These are phyloP conservation scores for western clawed frog (Xenopus tropicalis) DNA, from an alignment of 2,113 vertebrate species.

Conservation along the genomic window DNA sequence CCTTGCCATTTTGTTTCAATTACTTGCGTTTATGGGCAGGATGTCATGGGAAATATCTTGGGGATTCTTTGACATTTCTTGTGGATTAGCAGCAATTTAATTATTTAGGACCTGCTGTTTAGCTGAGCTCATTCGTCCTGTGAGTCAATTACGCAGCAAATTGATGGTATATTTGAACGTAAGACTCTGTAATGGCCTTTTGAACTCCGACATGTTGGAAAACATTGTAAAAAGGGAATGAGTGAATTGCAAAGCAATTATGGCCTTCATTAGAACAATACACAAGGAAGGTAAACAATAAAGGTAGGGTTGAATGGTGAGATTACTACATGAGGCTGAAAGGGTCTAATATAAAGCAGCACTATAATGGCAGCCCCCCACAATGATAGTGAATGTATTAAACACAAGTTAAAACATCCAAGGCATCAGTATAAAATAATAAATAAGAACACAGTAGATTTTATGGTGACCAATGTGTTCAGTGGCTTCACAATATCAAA, in stretches of 20 bases:
- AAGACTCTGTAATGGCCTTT: conserved; percentile 4
- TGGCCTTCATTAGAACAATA: not conserved
- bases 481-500: too few species aligned
- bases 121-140: conserved; percentile 26
- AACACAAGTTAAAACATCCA: too few species aligned
- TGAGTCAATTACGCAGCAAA: conserved; percentile 35
- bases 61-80: conserved; percentile 43
- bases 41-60: conserved; percentile 22
- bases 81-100: conserved; percentile 33
- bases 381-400: too few species aligned
- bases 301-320: too few species aligned
- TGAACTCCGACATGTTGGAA: not conserved
- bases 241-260: not conserved
- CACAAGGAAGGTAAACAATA: too few species aligned
- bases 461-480: too few species aligned
- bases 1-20: not conserved
- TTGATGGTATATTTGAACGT: conserved; percentile 1
- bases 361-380: too few species aligned
- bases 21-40: conserved; percentile 19
- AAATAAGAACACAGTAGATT: too few species aligned
- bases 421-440: too few species aligned
- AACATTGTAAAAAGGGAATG: not conserved
- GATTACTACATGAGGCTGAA: too few species aligned
- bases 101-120: conserved; percentile 43
- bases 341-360: too few species aligned